A percentile compares a stretch with the other conserved stretches of the same genome.
phyloP scores from a whole-genome alignment of 35 echinoderm and acorn worm species.

The Eucidaris tribuloides region DNA sequence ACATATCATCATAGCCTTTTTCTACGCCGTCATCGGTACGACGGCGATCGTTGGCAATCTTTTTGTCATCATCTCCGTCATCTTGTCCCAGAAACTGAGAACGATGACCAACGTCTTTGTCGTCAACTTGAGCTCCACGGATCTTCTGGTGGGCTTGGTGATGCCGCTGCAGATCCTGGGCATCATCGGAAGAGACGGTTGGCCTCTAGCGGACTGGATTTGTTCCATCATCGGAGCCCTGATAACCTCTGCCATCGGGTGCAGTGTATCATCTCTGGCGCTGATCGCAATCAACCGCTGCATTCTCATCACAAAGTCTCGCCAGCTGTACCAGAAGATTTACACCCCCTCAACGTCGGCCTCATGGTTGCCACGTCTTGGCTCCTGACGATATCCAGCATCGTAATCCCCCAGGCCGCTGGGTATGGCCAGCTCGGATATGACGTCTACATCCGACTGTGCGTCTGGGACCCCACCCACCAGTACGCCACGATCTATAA shows the following conservation, averaged over 20 bases:
- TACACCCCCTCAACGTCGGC: neutral
- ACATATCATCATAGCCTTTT: too few species aligned
- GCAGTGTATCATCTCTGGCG: constrained; percentile 26
- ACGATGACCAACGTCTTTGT: constrained; percentile 45
- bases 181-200: constrained; percentile 14
- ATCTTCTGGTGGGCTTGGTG: constrained; percentile 12
- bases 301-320: neutral
- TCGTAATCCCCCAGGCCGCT: constrained; percentile 1
- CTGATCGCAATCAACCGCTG: constrained; percentile 27
- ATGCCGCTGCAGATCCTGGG: constrained; percentile 19
- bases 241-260: neutral
- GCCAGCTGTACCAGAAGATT: neutral
- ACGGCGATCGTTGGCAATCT: constrained; percentile 20
- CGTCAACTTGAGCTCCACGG: constrained; percentile 34
- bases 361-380: neutral
- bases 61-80: constrained; percentile 26
- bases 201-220: constrained; percentile 26
- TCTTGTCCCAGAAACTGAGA: constrained; percentile 18
- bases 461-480: constrained; percentile 1
- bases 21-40: too few species aligned
- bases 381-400: neutral
- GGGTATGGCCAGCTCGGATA: constrained; percentile 1
- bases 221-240: neutral
- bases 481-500: neutral
- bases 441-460: neutral